Base-by-base conservation (phyloP, 2,797 vertebrate genomes). In the Lacerta viridis region DNA sequence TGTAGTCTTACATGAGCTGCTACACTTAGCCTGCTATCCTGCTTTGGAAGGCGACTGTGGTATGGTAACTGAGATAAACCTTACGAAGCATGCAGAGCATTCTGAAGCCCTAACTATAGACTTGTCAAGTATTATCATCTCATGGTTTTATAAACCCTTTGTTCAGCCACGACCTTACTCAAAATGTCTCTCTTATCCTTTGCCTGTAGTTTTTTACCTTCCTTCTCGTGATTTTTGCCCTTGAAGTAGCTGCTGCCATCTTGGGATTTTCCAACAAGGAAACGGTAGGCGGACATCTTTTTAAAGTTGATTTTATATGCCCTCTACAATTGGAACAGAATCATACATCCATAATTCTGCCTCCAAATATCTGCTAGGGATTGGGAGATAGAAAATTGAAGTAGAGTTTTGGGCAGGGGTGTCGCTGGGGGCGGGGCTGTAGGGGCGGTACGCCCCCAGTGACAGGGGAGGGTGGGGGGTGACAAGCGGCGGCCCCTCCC, bases 261-360 rank as follows among this genome's bases (percentile, higher is more conserved):
- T 99, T 98, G 98, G 99, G 98, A 87, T 99, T 99, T 96, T 97
- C 98, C 90, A 98, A 99, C 95, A 99, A 99, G 95, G 97, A 97
- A 59, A 97, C 98, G 98, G 99, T 99, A 95, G 2, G 96, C 89
- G 10, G 11, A 43, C 50, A 1, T 46, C 0, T 88, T 72, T 10
- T 36, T n/a, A 41, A 41, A 36, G 39, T 13, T 86, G 74, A 13
- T 39, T 36, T 27, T 25, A 72, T 9, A 66, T 13, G 25, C 66
- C 20, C 29, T 71, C 20, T 43, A 36, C 64, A 29, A 25, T 2
- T 33, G 4, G 13, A 55, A 55, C 50, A 15, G 50, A 55, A 18
- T 64, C 20, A 6, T 64, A 18, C 20, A 61, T 61, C 59, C 59
- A 18, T 2, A 64, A 61, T 17, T 50, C 59, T 61, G 59, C 5